Conservation (phyloP, 2,888 invertebrate genomes). For the Glaucopsyche alexis region DNA sequence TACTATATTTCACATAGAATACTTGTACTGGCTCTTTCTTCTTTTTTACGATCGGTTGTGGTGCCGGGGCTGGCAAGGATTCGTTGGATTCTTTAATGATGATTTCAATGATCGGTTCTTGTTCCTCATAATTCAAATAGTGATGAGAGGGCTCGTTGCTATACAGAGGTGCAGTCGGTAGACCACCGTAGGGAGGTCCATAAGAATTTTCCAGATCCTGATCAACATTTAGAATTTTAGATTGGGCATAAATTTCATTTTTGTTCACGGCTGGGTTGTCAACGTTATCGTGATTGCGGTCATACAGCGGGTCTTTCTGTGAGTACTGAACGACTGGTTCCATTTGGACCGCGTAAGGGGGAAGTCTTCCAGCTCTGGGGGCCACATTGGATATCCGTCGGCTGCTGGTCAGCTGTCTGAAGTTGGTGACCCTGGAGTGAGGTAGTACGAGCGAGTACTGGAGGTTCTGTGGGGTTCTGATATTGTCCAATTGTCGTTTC, state of each 20-base stretch:
- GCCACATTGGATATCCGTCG: constrained; percentile 76
- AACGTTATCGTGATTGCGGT: constrained; percentile 75
- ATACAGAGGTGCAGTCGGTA: constrained; percentile 73
- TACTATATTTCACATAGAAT: constrained; percentile 94
- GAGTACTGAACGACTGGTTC: constrained; percentile 89
- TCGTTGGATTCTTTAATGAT: constrained; percentile 95
- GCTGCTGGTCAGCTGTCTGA: constrained; percentile 72
- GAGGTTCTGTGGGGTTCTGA: constrained; percentile 79
- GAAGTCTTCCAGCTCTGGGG: constrained; percentile 72
- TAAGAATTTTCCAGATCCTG: constrained; percentile 68
- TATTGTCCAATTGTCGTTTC: constrained; percentile 73
- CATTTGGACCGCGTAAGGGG: constrained; percentile 89
- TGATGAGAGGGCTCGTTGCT: constrained; percentile 72
- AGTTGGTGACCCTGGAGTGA: constrained; percentile 77
- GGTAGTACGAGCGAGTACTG: constrained; percentile 81
- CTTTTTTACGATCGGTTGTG: constrained; percentile 72
- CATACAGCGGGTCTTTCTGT: constrained; percentile 88
- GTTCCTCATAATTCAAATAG: constrained; percentile 82
- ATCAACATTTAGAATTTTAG: constrained; percentile 71
- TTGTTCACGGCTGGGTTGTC: constrained; percentile 65
- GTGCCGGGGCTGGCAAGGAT: constrained; percentile 83
- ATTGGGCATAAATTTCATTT: constrained; percentile 73
- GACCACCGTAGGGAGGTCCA: constrained; percentile 68
- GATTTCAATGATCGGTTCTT: constrained; percentile 94
- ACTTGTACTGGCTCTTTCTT: constrained; percentile 93